Evolutionary conservation across 1,140 invertebrate genomes (phyloP).

Genomic region (Coenobita brevimanus): DNA sequence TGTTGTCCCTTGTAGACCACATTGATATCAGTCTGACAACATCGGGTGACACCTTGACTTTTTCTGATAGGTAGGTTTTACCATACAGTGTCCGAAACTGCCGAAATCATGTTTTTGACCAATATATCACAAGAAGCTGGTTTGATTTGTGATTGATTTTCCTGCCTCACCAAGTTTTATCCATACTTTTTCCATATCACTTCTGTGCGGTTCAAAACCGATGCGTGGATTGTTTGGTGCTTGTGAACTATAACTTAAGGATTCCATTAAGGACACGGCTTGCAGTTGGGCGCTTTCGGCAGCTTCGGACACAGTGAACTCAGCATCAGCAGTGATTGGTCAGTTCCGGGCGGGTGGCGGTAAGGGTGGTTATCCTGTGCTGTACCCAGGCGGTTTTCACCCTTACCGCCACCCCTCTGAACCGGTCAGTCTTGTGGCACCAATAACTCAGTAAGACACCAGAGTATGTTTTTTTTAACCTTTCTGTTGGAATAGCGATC

Average conservation of each 20-base stretch:
- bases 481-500: conserved; percentile 40
- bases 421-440: conserved; percentile 16
- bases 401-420: conserved; percentile 22
- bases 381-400: not conserved
- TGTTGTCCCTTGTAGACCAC: conserved; percentile 57
- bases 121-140: conserved; percentile 27
- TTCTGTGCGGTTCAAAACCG: conserved; percentile 57
- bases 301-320: conserved; percentile 54
- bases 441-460: conserved; percentile 44
- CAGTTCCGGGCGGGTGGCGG: conserved; percentile 23
- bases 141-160: conserved; percentile 17
- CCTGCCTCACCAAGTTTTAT: conserved; percentile 39
- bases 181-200: conserved; percentile 44
- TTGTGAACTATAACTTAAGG: conserved; percentile 58
- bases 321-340: conserved; percentile 32
- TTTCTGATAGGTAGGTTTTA: conserved; percentile 46
- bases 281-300: conserved; percentile 48
- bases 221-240: conserved; percentile 62
- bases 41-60: conserved; percentile 51
- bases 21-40: conserved; percentile 57
- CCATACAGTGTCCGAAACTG: conserved; percentile 50
- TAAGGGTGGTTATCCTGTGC: not conserved
- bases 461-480: conserved; percentile 18
- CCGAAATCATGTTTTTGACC: conserved; percentile 30
- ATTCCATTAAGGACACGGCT: conserved; percentile 47